A percentile compares a stretch with the other conserved stretches of the same genome.
phyloP scores from a whole-genome alignment of 1,140 invertebrate genomes.

The Muscidifurax raptorellus region DNA sequence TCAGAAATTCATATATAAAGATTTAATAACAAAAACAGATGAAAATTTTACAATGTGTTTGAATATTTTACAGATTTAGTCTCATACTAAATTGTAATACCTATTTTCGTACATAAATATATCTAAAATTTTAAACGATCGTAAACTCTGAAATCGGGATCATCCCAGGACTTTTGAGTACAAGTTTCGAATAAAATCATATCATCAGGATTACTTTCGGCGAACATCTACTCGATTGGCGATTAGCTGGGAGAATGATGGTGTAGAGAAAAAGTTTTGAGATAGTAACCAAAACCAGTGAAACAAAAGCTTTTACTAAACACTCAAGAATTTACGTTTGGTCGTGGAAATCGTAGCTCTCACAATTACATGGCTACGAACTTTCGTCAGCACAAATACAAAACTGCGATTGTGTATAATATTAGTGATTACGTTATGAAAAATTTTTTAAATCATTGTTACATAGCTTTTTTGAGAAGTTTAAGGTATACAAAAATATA shows the following conservation, averaged over 20 bases:
- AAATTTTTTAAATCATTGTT: neutral
- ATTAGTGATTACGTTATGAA: neutral
- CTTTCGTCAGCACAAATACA: too few relatives aligned
- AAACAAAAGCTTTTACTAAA: neutral
- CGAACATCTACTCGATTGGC: neutral
- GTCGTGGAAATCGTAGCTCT: too few relatives aligned
- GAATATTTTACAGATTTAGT: neutral
- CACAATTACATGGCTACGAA: too few relatives aligned
- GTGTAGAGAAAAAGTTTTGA: neutral
- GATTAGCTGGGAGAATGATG: neutral
- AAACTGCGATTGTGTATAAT: too few relatives aligned
- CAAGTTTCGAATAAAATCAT: neutral
- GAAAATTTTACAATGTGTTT: neutral
- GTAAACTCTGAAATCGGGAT: neutral
- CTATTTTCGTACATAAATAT: neutral
- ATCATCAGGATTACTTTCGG: neutral
- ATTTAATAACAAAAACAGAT: neutral
- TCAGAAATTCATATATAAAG: neutral
- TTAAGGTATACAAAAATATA: too few relatives aligned
- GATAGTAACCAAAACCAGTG: too few relatives aligned
- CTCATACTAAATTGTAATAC: neutral
- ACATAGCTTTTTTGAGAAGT: neutral
- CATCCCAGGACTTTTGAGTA: neutral
- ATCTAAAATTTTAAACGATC: neutral
- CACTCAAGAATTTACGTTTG: neutral